phyloP scores from a whole-genome alignment of 2,888 invertebrate species.

The Zaprionus obscuricornis region DNA sequence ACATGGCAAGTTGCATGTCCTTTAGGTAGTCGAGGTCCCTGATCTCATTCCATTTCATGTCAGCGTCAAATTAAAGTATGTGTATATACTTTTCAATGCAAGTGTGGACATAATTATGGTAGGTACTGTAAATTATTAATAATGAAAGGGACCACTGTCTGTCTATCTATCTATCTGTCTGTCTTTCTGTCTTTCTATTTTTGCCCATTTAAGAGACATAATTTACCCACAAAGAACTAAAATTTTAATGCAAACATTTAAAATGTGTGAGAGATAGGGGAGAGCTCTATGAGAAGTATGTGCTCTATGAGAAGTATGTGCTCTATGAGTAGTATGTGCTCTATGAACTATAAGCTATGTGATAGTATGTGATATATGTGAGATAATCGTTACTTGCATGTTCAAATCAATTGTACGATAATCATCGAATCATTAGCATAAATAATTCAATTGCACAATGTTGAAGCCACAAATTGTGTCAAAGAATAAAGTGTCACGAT shows the following conservation, averaged over 20 bases:
- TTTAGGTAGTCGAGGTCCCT: not conserved
- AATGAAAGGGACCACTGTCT: no score
- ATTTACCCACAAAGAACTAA: conserved; percentile 33
- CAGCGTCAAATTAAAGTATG: conserved; percentile 68
- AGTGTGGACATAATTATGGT: conserved; percentile 55
- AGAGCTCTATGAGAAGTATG: no score
- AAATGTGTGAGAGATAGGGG: no score
- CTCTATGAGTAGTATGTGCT: no score
- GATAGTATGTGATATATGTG: no score
- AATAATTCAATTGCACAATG: no score
- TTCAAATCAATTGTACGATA: conserved; percentile 55
- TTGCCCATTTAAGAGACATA: conserved; percentile 10
- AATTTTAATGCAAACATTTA: conserved; percentile 74
- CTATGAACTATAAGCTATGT: no score
- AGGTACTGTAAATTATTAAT: no score
- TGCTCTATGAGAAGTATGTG: no score
- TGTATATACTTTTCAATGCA: conserved; percentile 12
- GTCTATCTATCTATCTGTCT: not conserved
- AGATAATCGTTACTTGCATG: conserved; percentile 58
- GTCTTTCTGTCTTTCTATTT: not conserved
- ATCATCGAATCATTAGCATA: conserved; percentile 61
- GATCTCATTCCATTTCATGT: conserved; percentile 56
- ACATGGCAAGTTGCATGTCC: not conserved
- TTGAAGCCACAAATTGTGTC: no score
- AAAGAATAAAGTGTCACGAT: no score